Conservation (phyloP, 2,113 vertebrate species). For the Caranx ignobilis region DNA sequence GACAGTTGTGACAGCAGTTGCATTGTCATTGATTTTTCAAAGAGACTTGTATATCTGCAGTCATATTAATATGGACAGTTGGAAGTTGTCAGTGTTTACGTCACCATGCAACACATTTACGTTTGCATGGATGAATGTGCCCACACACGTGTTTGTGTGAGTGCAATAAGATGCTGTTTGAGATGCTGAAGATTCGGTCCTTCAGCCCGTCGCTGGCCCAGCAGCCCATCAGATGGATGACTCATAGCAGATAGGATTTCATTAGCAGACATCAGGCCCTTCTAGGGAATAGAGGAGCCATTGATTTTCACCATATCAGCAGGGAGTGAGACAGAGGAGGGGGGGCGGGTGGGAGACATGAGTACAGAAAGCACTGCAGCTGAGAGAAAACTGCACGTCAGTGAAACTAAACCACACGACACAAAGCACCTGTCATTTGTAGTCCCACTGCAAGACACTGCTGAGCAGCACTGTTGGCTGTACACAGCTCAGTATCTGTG, state of each 20-base stretch:
- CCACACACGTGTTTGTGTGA: slow-evolving; percentile 11
- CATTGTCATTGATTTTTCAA: not conserved
- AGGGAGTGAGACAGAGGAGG: slow-evolving; percentile 30
- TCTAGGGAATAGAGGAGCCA: slow-evolving; percentile 73
- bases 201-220: slow-evolving; percentile 47
- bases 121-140: slow-evolving; percentile 8
- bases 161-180: slow-evolving; percentile 1
- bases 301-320: slow-evolving; percentile 79
- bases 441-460: slow-evolving; percentile 10
- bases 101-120: not conserved
- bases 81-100: slow-evolving; percentile 5
- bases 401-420: slow-evolving; percentile 51
- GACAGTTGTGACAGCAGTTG: not conserved
- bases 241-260: slow-evolving; percentile 81
- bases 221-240: slow-evolving; percentile 73
- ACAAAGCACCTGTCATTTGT: slow-evolving; percentile 57
- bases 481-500: slow-evolving; percentile 1
- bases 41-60: not conserved
- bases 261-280: slow-evolving; percentile 70
- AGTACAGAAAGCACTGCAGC: slow-evolving; percentile 21
- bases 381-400: slow-evolving; percentile 48
- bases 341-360: slow-evolving; percentile 20
- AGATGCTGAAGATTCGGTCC: slow-evolving; percentile 25
- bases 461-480: not conserved
- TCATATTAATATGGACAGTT: not conserved